phyloP scores from a whole-genome alignment of 2,888 invertebrate genomes.

The Caenorhabditis japonica region DNA sequence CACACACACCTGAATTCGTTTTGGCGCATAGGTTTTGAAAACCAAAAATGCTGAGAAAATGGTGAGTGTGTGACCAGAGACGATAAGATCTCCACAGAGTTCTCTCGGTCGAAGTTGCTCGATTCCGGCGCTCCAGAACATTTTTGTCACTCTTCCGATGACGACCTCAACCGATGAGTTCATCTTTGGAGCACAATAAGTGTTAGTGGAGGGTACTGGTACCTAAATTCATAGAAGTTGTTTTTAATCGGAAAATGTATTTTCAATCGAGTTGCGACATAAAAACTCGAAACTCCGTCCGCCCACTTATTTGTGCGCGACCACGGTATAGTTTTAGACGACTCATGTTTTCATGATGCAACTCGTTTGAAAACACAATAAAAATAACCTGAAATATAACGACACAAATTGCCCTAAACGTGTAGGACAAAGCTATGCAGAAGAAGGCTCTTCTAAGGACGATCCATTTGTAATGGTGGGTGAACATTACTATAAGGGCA shows the following conservation, averaged over 20 bases:
- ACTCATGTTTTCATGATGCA: no score
- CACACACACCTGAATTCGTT: slow-evolving; percentile 60
- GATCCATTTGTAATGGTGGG: slow-evolving; percentile 69
- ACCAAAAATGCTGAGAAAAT: slow-evolving; percentile 69
- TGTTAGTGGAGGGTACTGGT: slow-evolving; percentile 74
- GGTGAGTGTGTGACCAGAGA: slow-evolving; percentile 75
- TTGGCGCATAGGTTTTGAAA: slow-evolving; percentile 70
- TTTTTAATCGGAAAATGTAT: background rate
- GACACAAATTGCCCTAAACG: slow-evolving; percentile 73
- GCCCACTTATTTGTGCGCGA: no score
- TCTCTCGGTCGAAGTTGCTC: slow-evolving; percentile 66
- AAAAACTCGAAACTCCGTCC: no score
- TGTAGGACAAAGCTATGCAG: slow-evolving; percentile 68
- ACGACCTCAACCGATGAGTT: slow-evolving; percentile 55
- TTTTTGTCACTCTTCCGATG: slow-evolving; percentile 62
- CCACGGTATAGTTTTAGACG: no score
- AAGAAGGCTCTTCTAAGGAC: slow-evolving; percentile 66
- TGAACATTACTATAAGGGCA: slow-evolving; percentile 65
- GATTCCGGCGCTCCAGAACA: slow-evolving; percentile 76
- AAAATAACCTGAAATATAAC: slow-evolving; percentile 71
- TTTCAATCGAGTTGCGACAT: no score
- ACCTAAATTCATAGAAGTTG: slow-evolving; percentile 56
- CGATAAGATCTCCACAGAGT: slow-evolving; percentile 76
- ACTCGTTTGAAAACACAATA: no score
- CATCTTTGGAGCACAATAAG: slow-evolving; percentile 74